Conservation (phyloP, 2,797 vertebrate species). For the Chromis chromis region DNA sequence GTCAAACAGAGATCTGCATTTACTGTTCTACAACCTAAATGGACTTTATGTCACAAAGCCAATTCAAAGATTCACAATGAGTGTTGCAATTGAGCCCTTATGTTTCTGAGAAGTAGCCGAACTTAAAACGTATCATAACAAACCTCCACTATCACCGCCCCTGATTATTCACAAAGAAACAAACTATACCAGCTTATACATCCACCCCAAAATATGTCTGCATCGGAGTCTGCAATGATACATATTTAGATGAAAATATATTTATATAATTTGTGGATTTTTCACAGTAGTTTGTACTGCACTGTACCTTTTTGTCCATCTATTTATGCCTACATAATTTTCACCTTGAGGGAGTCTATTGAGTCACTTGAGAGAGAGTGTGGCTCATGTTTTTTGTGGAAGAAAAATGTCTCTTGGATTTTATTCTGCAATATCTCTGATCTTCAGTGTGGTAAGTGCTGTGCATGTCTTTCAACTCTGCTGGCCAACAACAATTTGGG, state of each 20-base stretch:
- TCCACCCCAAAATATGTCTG: slow-evolving; percentile 85
- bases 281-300: slow-evolving; percentile 87
- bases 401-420: slow-evolving; percentile 82
- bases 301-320: slow-evolving; percentile 84
- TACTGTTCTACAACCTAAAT: slow-evolving; percentile 82
- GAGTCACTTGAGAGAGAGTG: slow-evolving; percentile 80
- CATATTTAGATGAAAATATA: slow-evolving; percentile 88
- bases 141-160: slow-evolving; percentile 70
- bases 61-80: slow-evolving; percentile 86
- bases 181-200: slow-evolving; percentile 81
- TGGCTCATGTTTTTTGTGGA: slow-evolving; percentile 71
- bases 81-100: slow-evolving; percentile 88
- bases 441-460: slow-evolving; percentile 80
- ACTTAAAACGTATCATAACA: slow-evolving; percentile 82
- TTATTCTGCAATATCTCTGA: slow-evolving; percentile 75
- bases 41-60: slow-evolving; percentile 83
- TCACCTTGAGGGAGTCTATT: slow-evolving; percentile 81
- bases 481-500: slow-evolving; percentile 81
- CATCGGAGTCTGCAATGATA: slow-evolving; percentile 84
- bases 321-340: slow-evolving; percentile 82
- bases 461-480: slow-evolving; percentile 77
- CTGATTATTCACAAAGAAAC: slow-evolving; percentile 84
- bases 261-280: slow-evolving; percentile 87
- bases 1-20: slow-evolving; percentile 82
- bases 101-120: slow-evolving; percentile 85